Evolutionary conservation across 2,797 vertebrate species (phyloP), one percentile per base, ranked within the genome.

Genomic region (Karalla daura): DNA sequence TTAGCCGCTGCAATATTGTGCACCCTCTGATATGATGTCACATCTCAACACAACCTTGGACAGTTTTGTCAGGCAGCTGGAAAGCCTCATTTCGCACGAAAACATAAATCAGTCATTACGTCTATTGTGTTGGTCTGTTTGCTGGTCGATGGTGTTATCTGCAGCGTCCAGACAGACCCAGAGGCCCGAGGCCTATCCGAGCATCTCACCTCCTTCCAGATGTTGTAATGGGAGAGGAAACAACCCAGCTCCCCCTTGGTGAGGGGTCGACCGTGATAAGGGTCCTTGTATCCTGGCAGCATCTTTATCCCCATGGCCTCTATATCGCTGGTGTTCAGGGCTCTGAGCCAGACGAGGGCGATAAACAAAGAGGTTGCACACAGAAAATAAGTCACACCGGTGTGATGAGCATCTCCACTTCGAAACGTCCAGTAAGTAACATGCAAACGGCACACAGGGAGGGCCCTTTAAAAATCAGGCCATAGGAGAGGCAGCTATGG

Each of bases 171-270:
- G 56, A 53, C 41, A 39, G 37, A 75, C 12, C 17, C 5, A 4
- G 37, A 69, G 28, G 44, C 62, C 61, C 27, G 41, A 40, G 23
- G 32, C 20, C 27, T 21, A 18, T 49, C 76, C 39, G 47, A 94
- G 45, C 2, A 5, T 51, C 84, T 87, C 72, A 91, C 96, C 95
- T 98, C 95, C 80, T 95, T 94, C 96, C 96, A 98, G 90, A 97
- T 90, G 73, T 93, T 94, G 80, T 96, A 95, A 89, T 98, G 96
- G 76, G 96, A 98, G 44, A 98, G 95, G 83, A 98, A 98, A 87
- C 96, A 98, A n/a, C 96, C 96, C 75, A 98, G 89, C 82, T 98
- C 96, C 7, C 96, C 96, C 72, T 94, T 96, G 41, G 96, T 97
- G 52, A 98, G 94, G 3, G 96, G 94, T 20, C 96, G 93, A 3